A percentile compares a stretch with the other conserved stretches of the same genome.
These are phyloP conservation scores for Phasia obesa DNA, from an alignment of 2,888 invertebrate genomes.

Conservation along the genomic window DNA sequence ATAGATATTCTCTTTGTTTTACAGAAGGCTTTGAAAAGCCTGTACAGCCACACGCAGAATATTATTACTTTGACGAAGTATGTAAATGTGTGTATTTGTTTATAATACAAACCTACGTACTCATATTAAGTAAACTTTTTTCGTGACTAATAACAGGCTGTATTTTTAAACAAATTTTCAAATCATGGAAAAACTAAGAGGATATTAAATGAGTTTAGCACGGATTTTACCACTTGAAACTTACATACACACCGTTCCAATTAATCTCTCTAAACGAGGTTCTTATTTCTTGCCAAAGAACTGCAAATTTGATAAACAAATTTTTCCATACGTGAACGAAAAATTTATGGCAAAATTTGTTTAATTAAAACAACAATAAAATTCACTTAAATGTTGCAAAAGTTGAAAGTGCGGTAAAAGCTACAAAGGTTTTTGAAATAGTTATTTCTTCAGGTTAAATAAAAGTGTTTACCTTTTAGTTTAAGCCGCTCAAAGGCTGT, in stretches of 20 bases:
- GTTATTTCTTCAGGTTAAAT: conserved; percentile 10
- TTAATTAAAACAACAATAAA: conserved; percentile 39
- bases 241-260: conserved; percentile 4
- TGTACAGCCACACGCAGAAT: too few species aligned
- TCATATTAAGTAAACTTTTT: too few species aligned
- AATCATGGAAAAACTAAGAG: conserved; percentile 6
- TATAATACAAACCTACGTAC: too few species aligned
- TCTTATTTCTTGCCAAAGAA: background rate
- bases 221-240: conserved; percentile 4
- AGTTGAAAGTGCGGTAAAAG: background rate
- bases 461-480: conserved; percentile 6
- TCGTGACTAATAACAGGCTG: background rate
- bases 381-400: conserved; percentile 10
- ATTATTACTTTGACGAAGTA: too few species aligned
- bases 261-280: conserved; percentile 11
- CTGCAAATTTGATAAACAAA: conserved; percentile 1
- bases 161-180: background rate
- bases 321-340: background rate
- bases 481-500: conserved; percentile 6
- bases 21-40: too few species aligned
- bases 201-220: conserved; percentile 35
- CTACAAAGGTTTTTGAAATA: conserved; percentile 28
- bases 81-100: too few species aligned
- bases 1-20: too few species aligned
- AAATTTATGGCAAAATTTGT: conserved; percentile 5